phyloP scores from a whole-genome alignment of 1,140 invertebrate genomes.

The Pygmarrhopalites habei region DNA sequence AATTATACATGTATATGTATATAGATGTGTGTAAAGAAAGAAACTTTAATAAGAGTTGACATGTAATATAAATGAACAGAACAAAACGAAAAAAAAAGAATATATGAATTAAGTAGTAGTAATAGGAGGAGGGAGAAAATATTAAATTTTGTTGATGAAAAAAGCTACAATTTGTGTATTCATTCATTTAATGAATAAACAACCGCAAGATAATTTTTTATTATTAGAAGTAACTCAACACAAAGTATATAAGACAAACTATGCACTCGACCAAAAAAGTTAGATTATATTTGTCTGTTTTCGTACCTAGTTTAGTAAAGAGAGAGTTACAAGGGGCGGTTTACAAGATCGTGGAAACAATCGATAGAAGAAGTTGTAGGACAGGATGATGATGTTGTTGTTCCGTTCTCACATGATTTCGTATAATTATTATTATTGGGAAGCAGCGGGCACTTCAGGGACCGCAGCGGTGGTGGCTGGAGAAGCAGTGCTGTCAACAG shows the following conservation, averaged over 20 bases:
- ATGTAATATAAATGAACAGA: neutral
- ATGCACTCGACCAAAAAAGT: slow-evolving; percentile 2
- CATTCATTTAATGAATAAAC: neutral
- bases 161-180: neutral
- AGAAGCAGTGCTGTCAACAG: slow-evolving; percentile 11
- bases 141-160: neutral
- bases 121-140: neutral
- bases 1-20: too few relatives aligned
- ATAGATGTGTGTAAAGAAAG: too few relatives aligned
- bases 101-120: neutral
- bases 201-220: too few relatives aligned
- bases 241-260: neutral
- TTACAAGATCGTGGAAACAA: neutral
- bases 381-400: neutral
- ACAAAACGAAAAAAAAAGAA: neutral
- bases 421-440: neutral
- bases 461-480: slow-evolving; percentile 8
- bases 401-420: neutral
- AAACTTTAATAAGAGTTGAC: neutral
- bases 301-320: neutral
- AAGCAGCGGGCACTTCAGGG: neutral
- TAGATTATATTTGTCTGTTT: too few relatives aligned
- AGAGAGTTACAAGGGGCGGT: neutral
- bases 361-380: neutral
- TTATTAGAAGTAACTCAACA: neutral